These are phyloP conservation scores for Colletes latitarsis DNA, from an alignment of 1,140 invertebrate species.

Conservation along the genomic window DNA sequence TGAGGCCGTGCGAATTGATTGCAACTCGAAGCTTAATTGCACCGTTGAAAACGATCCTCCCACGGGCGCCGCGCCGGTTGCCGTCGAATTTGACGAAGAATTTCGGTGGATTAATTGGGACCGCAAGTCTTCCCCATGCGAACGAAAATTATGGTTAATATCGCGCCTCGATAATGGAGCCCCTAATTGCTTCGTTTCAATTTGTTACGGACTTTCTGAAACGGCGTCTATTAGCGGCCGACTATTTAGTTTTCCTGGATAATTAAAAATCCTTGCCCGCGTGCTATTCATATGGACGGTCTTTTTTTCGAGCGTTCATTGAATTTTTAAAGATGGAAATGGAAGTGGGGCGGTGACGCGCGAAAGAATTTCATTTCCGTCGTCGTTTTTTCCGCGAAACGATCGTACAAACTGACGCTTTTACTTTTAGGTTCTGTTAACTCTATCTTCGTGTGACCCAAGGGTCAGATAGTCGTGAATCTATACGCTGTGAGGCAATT, in stretches of 20 bases:
- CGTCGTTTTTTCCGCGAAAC: no score
- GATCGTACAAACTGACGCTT: background rate
- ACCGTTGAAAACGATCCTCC: constrained; percentile 14
- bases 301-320: background rate
- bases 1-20: constrained; percentile 32
- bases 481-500: no score
- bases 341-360: no score
- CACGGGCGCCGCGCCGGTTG: no score
- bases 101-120: constrained; percentile 12
- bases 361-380: background rate
- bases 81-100: constrained; percentile 15
- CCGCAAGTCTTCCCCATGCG: background rate
- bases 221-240: background rate
- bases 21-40: constrained; percentile 36
- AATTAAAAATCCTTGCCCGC: background rate
- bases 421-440: background rate
- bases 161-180: background rate
- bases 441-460: no score
- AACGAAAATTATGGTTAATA: background rate
- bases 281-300: background rate
- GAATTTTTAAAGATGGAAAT: background rate
- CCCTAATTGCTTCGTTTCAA: background rate
- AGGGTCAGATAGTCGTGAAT: no score
- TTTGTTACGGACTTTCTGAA: background rate
- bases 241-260: background rate